Evolutionary conservation across 2,888 invertebrate species (phyloP), one percentile per base, ranked within the genome.

Genomic region (Andrena bicolor): DNA sequence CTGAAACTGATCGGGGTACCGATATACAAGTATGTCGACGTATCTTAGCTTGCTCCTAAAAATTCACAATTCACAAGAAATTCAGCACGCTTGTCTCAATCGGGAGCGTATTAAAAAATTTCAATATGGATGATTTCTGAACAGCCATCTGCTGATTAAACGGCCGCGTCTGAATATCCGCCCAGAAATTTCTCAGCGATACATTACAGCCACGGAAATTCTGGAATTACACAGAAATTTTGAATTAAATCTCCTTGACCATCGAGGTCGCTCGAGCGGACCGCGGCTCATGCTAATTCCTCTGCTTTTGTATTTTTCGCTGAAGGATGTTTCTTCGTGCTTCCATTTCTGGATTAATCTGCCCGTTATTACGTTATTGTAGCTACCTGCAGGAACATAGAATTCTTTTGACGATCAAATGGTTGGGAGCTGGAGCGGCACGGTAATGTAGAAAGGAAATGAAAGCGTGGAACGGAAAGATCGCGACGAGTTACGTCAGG

Each of bases 201-300:
- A 85, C 86, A 89, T 89, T 84, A 85, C 89, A 82, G 85, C 65
- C 70, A 88, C 88, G 87, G 80, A 88, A 91, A 90, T 91, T 82
- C 60, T 65, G 16, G 72, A 84, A 86, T 77, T 78, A 73, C 74
- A 82, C 63, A 66, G 85, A 87, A 88, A 89, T 88, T 82, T 82
- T 73, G 53, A 84, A 86, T 81, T 83, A 85, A 82, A 85, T 87
- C 78, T 86, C 65, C 87, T 84, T 88, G 77, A 77, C 51, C 84
- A 86, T 84, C 64, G 79, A 49, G 53, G 49, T 64, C 48, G 58
- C 56, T 56, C 61, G 56, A 3, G 32, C 32, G 68, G 73, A 16
- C 56, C 51, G 41, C 32, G 23, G 20, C 58, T 26, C 65, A 63
- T 10, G 41, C 68, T 58, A 76, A 85, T 77, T 58, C 56, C 66